Evolutionary conservation across 2,113 vertebrate species (phyloP).

Genomic region (Polypterus senegalus): DNA sequence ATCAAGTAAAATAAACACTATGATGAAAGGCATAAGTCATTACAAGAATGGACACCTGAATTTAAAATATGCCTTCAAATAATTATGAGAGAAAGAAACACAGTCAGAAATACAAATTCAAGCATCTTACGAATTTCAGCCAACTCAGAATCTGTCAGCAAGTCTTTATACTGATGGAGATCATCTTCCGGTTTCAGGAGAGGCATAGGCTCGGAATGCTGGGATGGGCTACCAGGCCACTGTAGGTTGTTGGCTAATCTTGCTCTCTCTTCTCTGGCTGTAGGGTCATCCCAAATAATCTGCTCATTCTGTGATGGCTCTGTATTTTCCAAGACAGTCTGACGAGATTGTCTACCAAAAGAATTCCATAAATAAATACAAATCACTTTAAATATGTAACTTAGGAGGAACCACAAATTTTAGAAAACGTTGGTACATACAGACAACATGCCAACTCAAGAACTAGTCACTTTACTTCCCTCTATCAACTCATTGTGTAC

Average conservation of each 20-base stretch:
- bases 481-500: no score
- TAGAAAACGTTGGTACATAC: no score
- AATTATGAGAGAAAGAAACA: no score
- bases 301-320: slow-evolving; percentile 93
- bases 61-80: no score
- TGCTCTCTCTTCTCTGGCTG: slow-evolving; percentile 84
- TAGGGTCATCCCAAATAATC: slow-evolving; percentile 96
- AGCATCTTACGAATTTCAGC: slow-evolving; percentile 58
- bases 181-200: slow-evolving; percentile 26
- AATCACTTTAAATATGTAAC: no score
- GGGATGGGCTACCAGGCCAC: slow-evolving; percentile 84
- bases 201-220: slow-evolving; percentile 51
- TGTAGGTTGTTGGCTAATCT: slow-evolving; percentile 84
- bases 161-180: slow-evolving; percentile 35
- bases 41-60: no score
- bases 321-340: slow-evolving; percentile 67
- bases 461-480: no score
- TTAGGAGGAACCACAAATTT: no score
- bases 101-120: no score
- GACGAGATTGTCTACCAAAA: slow-evolving; percentile 61
- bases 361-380: not conserved
- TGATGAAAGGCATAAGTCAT: no score
- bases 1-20: no score
- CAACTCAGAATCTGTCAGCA: slow-evolving; percentile 61
- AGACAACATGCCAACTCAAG: no score